Evolutionary conservation across 2,888 invertebrate genomes (phyloP), one percentile per base, ranked within the genome.

Genomic region (Microplitis manilae): DNA sequence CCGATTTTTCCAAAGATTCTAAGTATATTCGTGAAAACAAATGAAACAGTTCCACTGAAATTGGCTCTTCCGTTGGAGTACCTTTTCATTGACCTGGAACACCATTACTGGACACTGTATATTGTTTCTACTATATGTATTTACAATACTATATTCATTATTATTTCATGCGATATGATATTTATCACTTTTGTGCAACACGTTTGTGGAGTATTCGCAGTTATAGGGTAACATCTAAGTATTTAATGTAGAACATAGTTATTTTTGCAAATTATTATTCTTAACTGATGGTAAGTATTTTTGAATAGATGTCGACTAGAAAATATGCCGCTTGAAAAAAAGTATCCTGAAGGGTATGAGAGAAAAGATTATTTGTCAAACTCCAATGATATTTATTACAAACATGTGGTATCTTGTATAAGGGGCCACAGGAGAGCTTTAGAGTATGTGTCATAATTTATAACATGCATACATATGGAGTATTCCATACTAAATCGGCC

Each of bases 161-260:
- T 73, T 9, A 50, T 62, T n/a, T 73, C 71, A 5, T 30, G 59
- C 9, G 79, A 79, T 64, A 38, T 67, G 6, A 13, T 75, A 30
- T 77, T 77, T 9, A 68, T 77, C 20, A 38, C 67, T 8, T 68
- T 62, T 13, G 64, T 68, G 15, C 41, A 75, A 40, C 79, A 79
- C 64, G 62, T 20, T 9, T 79, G 77, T 60, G 73, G 74, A 20
- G 64, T 77, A 70, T 79, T 79, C 71, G 72, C 61, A 30, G 41
- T 69, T 9, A 41, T 78, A 13, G 73, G 76, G 78, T 78, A 69
- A 72, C 30, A 15, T 41, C 39, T 5, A 41, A 74, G n/a, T n/a
- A 1, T 9, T 39, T 30, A 50, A 50, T 17, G 40, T 9, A 2
- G 13, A 8, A 8, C 15, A 9, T 20, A 20, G 20, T 20, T 20